Evolutionary conservation across 2,888 invertebrate genomes (phyloP), one percentile per base, ranked within the genome.

Genomic region (Punctoribates punctum): DNA sequence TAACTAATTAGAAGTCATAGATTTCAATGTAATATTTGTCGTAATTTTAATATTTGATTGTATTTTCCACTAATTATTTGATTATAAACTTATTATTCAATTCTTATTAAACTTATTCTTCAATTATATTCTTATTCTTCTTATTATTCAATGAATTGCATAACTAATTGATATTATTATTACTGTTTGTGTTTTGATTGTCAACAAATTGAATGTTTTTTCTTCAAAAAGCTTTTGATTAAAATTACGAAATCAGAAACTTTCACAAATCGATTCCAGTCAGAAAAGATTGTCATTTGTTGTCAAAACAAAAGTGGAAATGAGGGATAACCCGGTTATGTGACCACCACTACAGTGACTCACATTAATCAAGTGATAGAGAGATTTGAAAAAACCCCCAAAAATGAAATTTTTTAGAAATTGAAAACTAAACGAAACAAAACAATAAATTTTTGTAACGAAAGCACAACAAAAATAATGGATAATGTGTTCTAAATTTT

Each of bases 391-490:
- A n/a, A 57, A 51, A 51, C n/a, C 51, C 20, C 25, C 6, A 34
- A 65, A 65, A 65, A 34, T 65, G 65, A 65, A 65, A 27, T 65
- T 65, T 65, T 20, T 25, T 65, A 34, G 29, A 65, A 34, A 9
- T n/a, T 29, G 4, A 4, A 34, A 65, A 13, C 11, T 15, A 29
- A 65, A 65, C 25, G 17, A 34, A 65, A 13, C 11, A 29, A 29
- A 65, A 65, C 25, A 34, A 62, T 15, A 13, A 62, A 62, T 62
- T 25, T 65, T 34, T 34, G 17, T 34, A 65, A 2, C 27, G 27
- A 65, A 29, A 27, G 65, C 65, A 65, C 65, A 65, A 65, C 34
- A 65, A 65, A 29, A 65, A 27, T 34, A 65, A 65, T 65, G 65
- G 65, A 65, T 34, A 38, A 34, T 34, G 34, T 65, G 25, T 57